Base-by-base conservation (phyloP, 2,113 vertebrate species). In the Talpa occidentalis region DNA sequence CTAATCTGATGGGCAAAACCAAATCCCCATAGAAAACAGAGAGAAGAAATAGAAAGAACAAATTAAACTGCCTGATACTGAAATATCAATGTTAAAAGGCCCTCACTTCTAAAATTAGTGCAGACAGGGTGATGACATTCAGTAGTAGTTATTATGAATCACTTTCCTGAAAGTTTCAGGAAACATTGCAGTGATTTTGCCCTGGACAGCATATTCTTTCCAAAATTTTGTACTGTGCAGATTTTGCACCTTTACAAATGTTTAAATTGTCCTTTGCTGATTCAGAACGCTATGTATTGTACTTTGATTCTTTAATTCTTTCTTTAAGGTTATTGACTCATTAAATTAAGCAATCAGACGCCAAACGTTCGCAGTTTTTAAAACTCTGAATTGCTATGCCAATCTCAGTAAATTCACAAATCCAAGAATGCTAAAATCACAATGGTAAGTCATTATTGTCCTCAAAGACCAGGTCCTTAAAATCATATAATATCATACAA, bases 401-500 rank as follows among this genome's bases (percentile, higher is more conserved):
- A 82, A 56, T 35, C 44, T 67, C 40, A 73, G 5, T 35, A 86
- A 54, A 73, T 62, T 77, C 26, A 89, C 47, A 44, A 72, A 86
- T 78, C n/a, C 14, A 28, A 81, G 10, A 1, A 10, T 32, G 24
- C 19, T 47, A 47, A 81, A 93, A 72, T 87, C 59, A 72, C 32
- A 82, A 32, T 28, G 15, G 2, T 72, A 44, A 82, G 8, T 24
- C 87, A 0, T 78, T 35, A 59, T 11, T 60, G 1, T 44, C n/a
- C 40, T 16, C 54, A 22, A 56, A 56, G 21, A 56, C 54, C 54
- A 56, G 16, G 4, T 26, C 19, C 11, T 64, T 64, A 49, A 87
- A 92, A n/a, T 76, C 24, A 30, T 54, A 30, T 30, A 35, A 86
- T 91, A 90, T 72, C 35, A 59, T n/a, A 90, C 86, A 88, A 64